A percentile compares a stretch with the other conserved stretches of the same genome.
Conservation (phyloP, 2,113 vertebrate genomes). For the Perca flavescens region DNA sequence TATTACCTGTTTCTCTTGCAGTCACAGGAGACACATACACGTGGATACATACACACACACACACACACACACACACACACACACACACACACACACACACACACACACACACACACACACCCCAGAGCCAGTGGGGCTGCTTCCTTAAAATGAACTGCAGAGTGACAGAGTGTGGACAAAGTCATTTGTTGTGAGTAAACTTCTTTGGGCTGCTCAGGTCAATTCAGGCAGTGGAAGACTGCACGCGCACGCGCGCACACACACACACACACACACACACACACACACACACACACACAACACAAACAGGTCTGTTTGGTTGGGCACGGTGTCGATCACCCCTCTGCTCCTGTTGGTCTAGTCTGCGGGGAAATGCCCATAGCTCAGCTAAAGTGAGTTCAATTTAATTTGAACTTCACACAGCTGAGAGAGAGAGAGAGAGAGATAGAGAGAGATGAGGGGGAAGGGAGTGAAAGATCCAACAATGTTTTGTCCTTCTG, state of each 20-base stretch:
- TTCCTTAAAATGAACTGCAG: slow-evolving; percentile 65
- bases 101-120: neutral
- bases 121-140: slow-evolving; percentile 28
- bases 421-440: slow-evolving; percentile 19
- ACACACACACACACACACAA: slow-evolving; percentile 16
- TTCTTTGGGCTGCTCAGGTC: slow-evolving; percentile 62
- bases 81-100: neutral
- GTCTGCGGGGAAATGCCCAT: slow-evolving; percentile 70
- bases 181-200: slow-evolving; percentile 73
- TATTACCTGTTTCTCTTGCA: slow-evolving; percentile 53
- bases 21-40: neutral
- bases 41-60: neutral
- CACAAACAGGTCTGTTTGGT: slow-evolving; percentile 48
- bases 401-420: slow-evolving; percentile 77
- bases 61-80: neutral
- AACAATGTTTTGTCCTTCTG: slow-evolving; percentile 66
- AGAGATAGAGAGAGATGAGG: neutral
- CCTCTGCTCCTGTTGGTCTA: slow-evolving; percentile 51
- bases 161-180: slow-evolving; percentile 65
- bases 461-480: neutral
- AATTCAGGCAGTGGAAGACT: slow-evolving; percentile 39
- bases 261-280: slow-evolving; percentile 12
- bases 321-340: slow-evolving; percentile 54
- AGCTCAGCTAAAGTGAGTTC: slow-evolving; percentile 71
- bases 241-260: slow-evolving; percentile 2